Conservation (phyloP, 92 coral and sea anemone species). For the Epizoanthus stellaris region DNA sequence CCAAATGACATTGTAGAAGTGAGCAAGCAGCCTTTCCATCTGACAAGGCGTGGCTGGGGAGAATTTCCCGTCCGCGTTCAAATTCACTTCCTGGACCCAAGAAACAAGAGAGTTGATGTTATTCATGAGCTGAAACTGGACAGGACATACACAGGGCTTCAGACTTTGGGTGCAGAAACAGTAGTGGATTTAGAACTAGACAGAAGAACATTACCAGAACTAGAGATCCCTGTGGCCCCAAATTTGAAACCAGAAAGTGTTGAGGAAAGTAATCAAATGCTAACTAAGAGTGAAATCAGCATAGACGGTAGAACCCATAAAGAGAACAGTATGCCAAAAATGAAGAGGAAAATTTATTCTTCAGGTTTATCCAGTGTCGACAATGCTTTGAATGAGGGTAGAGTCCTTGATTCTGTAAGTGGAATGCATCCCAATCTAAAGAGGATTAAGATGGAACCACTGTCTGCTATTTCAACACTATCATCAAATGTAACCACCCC, state of each 20-base stretch:
- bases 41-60: slow-evolving; percentile 99
- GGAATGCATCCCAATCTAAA: slow-evolving; percentile 45
- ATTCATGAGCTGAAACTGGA: slow-evolving; percentile 95
- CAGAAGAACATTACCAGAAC: slow-evolving; percentile 83
- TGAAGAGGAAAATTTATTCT: slow-evolving; percentile 10
- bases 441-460: slow-evolving; percentile 56
- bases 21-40: slow-evolving; percentile 92
- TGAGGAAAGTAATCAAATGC: slow-evolving; percentile 9
- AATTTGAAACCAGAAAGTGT: neutral
- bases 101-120: slow-evolving; percentile 94
- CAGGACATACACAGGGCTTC: slow-evolving; percentile 96
- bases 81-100: slow-evolving; percentile 88
- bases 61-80: slow-evolving; percentile 98
- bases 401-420: slow-evolving; percentile 3
- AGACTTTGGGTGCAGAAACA: slow-evolving; percentile 97
- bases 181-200: slow-evolving; percentile 95
- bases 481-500: slow-evolving; percentile 74
- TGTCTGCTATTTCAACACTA: slow-evolving; percentile 39
- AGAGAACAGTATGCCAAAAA: neutral
- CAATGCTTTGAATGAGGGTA: slow-evolving; percentile 15
- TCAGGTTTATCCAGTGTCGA: neutral
- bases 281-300: neutral
- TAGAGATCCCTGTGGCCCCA: slow-evolving; percentile 46
- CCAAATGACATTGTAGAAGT: slow-evolving; percentile 99
- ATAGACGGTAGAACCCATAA: neutral